These are phyloP conservation scores for Caenorhabditis sp. DNA, from an alignment of 2,888 invertebrate species.

Conservation along the genomic window DNA sequence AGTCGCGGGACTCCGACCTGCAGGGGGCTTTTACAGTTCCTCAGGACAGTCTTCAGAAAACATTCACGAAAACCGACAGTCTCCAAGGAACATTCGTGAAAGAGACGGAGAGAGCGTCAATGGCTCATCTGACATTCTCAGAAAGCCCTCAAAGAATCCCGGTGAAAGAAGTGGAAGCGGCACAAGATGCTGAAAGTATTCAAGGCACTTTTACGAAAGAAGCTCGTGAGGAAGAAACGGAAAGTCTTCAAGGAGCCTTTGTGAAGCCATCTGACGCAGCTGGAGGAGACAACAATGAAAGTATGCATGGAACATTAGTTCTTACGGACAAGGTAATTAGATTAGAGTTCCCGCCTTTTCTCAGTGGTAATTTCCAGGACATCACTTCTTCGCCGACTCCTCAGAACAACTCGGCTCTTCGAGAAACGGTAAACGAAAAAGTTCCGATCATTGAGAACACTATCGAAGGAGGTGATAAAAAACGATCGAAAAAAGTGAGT, in stretches of 20 bases:
- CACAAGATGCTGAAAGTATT: neutral
- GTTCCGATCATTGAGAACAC: neutral
- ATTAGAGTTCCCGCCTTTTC: neutral
- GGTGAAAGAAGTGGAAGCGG: no score
- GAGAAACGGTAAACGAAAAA: neutral
- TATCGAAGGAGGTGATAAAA: neutral
- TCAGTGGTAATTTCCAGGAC: no score
- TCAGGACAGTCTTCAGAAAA: neutral
- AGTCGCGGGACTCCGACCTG: neutral
- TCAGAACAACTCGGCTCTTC: no score
- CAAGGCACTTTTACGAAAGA: constrained; percentile 1
- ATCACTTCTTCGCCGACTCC: no score
- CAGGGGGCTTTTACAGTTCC: neutral
- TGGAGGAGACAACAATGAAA: neutral
- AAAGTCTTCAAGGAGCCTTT: constrained; percentile 16
- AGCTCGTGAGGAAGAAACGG: neutral
- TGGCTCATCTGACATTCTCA: no score
- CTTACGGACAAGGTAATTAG: no score
- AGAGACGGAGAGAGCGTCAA: neutral
- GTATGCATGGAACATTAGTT: neutral
- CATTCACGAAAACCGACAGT: neutral
- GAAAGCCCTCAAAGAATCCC: no score
- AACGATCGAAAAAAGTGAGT: neutral
- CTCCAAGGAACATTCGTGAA: constrained; percentile 9
- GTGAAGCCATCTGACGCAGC: neutral